Conservation (phyloP, 2,888 invertebrate species). For the Archips crataeganus region DNA sequence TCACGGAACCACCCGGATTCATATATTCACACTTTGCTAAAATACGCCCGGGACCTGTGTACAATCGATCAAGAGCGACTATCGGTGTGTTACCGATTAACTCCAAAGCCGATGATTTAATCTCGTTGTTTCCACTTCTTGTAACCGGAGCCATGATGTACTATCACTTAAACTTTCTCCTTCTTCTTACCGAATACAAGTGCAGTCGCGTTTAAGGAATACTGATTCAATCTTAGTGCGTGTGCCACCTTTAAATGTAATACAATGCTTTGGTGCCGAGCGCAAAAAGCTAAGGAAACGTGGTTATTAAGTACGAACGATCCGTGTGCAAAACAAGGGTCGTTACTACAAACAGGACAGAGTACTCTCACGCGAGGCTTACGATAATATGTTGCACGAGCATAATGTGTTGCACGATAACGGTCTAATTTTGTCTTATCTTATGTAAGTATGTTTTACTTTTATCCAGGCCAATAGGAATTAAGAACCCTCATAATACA, state of each 20-base stretch:
- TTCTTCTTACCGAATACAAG: not conserved
- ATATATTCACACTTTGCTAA: slow-evolving; percentile 80
- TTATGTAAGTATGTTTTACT: not conserved
- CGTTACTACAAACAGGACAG: not conserved
- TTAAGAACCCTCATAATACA: not conserved
- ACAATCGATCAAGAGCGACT: slow-evolving; percentile 75
- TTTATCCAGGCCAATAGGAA: not conserved
- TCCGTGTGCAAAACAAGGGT: not conserved
- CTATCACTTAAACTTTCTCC: slow-evolving; percentile 57
- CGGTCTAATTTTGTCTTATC: not conserved
- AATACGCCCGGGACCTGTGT: slow-evolving; percentile 75
- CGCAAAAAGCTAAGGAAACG: slow-evolving; percentile 11
- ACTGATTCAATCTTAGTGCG: not conserved
- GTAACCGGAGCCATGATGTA: slow-evolving; percentile 61
- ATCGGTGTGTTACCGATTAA: slow-evolving; percentile 79
- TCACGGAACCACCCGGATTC: slow-evolving; percentile 79
- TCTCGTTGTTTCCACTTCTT: slow-evolving; percentile 61
- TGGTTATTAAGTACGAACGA: not conserved
- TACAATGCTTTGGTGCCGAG: not conserved
- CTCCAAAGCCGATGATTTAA: slow-evolving; percentile 75
- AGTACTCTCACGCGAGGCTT: not conserved
- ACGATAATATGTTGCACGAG: not conserved
- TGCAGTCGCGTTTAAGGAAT: not conserved
- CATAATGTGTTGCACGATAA: not conserved
- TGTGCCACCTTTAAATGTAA: not conserved